These are phyloP conservation scores for Notodonta dromedarius DNA, from an alignment of 2,888 invertebrate species.

Conservation along the genomic window DNA sequence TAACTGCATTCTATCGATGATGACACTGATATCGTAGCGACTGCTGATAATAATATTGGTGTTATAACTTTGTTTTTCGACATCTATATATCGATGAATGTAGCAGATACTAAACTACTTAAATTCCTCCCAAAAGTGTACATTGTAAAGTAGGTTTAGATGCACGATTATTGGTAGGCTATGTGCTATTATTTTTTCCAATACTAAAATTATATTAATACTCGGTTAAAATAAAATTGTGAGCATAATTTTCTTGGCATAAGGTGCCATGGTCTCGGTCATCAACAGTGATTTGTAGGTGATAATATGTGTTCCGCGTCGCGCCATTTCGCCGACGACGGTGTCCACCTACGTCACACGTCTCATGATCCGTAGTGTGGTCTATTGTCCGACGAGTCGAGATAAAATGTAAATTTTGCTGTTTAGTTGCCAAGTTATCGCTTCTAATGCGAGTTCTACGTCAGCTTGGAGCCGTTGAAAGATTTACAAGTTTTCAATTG, in stretches of 20 bases:
- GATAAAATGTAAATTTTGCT: background rate
- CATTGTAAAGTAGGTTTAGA: no score
- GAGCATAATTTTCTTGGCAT: slow-evolving; percentile 3
- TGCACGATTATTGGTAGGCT: background rate
- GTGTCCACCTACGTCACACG: slow-evolving; percentile 25
- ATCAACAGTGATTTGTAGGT: slow-evolving; percentile 54
- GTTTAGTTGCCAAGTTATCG: slow-evolving; percentile 5
- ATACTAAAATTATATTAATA: background rate
- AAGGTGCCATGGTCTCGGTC: slow-evolving; percentile 34
- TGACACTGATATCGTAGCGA: background rate
- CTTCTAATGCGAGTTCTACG: background rate
- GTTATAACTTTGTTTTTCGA: background rate
- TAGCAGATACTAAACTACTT: background rate
- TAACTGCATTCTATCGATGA: background rate
- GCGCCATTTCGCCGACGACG: slow-evolving; percentile 20
- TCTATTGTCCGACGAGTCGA: background rate
- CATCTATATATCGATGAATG: background rate
- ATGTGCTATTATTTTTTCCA: background rate
- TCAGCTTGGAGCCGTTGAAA: background rate
- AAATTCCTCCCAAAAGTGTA: background rate
- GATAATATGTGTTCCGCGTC: slow-evolving; percentile 49
- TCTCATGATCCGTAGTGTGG: slow-evolving; percentile 13
- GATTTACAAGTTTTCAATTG: slow-evolving; percentile 2
- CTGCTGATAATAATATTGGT: background rate
- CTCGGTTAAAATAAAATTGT: background rate